A percentile compares a stretch with the other conserved stretches of the same genome.
Evolutionary conservation across 2,888 invertebrate species (phyloP).

Genomic region (Drosophila pegasa): DNA sequence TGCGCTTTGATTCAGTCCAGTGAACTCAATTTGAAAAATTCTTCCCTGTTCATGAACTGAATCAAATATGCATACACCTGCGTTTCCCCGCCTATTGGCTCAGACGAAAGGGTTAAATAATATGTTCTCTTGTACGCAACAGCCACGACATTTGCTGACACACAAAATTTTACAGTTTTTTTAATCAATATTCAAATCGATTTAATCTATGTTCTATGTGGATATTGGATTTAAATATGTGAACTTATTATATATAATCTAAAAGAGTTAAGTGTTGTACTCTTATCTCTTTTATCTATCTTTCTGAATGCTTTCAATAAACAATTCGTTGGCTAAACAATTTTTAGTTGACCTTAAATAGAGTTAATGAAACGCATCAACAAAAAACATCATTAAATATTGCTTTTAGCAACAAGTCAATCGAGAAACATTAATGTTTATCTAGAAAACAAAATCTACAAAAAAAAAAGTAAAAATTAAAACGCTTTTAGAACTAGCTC

Average conservation of each 20-base stretch:
- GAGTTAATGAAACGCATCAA: not conserved
- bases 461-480: not conserved
- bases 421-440: too few relatives aligned
- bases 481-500: conserved; percentile 24
- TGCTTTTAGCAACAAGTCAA: not conserved
- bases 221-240: too few relatives aligned
- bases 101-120: not conserved
- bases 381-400: not conserved
- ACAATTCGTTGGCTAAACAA: too few relatives aligned
- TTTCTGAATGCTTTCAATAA: too few relatives aligned
- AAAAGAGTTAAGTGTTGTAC: too few relatives aligned
- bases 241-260: too few relatives aligned
- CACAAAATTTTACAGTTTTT: not conserved
- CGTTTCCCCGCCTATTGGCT: not conserved
- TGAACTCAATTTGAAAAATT: conserved; percentile 57
- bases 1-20: conserved; percentile 58
- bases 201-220: too few relatives aligned
- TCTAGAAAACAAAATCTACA: too few relatives aligned
- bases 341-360: not conserved
- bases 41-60: conserved; percentile 47
- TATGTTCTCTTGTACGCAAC: not conserved
- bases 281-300: too few relatives aligned
- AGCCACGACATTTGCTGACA: not conserved
- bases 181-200: not conserved
- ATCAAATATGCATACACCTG: conserved; percentile 22